Percentiles rank a stretch among this genome's conserved stretches.
Evolutionary conservation across 2,888 invertebrate species (phyloP).

Genomic region (Caenorhabditis plicata): DNA sequence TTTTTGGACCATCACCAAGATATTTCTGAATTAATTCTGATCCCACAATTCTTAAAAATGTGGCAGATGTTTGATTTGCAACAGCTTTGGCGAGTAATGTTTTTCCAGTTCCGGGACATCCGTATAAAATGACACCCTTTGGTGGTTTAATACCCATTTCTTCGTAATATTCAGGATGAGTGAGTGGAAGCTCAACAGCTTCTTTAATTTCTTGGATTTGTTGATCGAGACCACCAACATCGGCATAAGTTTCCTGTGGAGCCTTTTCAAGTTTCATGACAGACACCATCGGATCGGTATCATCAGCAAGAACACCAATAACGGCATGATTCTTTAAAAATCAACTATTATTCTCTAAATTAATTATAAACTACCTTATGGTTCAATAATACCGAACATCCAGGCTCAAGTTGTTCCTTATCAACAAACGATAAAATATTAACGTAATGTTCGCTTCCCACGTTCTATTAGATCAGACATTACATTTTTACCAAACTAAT

Average conservation of each 20-base stretch:
- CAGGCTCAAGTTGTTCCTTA: slow-evolving; percentile 96
- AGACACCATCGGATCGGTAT: slow-evolving; percentile 99
- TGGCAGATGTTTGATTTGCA: slow-evolving; percentile 98
- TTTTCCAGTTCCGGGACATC: slow-evolving; percentile 96
- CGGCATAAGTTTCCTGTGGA: slow-evolving; percentile 96
- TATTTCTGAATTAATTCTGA: slow-evolving; percentile 83
- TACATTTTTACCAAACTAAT: background rate
- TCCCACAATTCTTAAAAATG: slow-evolving; percentile 95
- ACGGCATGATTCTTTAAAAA: slow-evolving; percentile 93
- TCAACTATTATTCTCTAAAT: no score
- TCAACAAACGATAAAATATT: slow-evolving; percentile 98
- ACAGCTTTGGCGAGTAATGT: slow-evolving; percentile 97
- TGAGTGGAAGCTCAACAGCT: slow-evolving; percentile 94
- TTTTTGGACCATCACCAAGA: slow-evolving; percentile 93
- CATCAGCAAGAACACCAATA: slow-evolving; percentile 97
- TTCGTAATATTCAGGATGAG: slow-evolving; percentile 99
- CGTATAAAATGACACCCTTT: slow-evolving; percentile 97
- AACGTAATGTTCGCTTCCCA: slow-evolving; percentile 98
- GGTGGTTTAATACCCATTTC: slow-evolving; percentile 99
- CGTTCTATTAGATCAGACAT: slow-evolving; percentile 67
- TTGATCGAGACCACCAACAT: slow-evolving; percentile 71
- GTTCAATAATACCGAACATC: slow-evolving; percentile 94
- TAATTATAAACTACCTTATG: no score
- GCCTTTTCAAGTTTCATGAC: slow-evolving; percentile 99
- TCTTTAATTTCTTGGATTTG: slow-evolving; percentile 98